These are phyloP conservation scores for Pharmacophagus antenor DNA, from an alignment of 2,888 invertebrate species.

Conservation along the genomic window DNA sequence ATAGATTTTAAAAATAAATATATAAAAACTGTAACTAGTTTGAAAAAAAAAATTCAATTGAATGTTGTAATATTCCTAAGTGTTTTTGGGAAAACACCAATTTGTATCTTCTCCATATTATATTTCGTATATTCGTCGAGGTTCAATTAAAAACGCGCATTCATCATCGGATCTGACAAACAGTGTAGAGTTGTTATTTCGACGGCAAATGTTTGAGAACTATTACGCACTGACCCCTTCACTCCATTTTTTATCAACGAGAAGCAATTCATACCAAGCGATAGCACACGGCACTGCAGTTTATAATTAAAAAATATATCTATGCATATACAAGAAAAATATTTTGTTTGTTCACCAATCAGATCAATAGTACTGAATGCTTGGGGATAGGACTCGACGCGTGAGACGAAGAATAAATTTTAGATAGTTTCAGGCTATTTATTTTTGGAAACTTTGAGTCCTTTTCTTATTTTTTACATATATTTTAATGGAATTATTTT, in stretches of 20 bases:
- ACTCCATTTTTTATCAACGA: conserved; percentile 33
- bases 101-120: not conserved
- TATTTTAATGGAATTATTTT: too few relatives aligned
- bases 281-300: conserved; percentile 15
- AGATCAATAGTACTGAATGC: too few relatives aligned
- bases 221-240: conserved; percentile 39
- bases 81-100: not conserved
- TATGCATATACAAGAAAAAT: not conserved
- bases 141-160: conserved; percentile 47
- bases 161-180: conserved; percentile 48
- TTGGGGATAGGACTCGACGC: too few relatives aligned
- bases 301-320: not conserved
- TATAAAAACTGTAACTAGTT: too few relatives aligned
- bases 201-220: conserved; percentile 47
- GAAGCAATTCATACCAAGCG: conserved; percentile 23
- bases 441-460: too few relatives aligned
- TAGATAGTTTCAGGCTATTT: too few relatives aligned
- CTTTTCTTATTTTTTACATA: too few relatives aligned
- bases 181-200: conserved; percentile 47
- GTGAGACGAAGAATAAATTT: too few relatives aligned
- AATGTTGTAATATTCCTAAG: not conserved
- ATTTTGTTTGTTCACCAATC: too few relatives aligned
- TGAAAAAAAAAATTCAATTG: not conserved
- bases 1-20: too few relatives aligned
- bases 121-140: conserved; percentile 22